Evolutionary conservation across 2,113 vertebrate species (phyloP).

Genomic region (Aphelocoma coerulescens): DNA sequence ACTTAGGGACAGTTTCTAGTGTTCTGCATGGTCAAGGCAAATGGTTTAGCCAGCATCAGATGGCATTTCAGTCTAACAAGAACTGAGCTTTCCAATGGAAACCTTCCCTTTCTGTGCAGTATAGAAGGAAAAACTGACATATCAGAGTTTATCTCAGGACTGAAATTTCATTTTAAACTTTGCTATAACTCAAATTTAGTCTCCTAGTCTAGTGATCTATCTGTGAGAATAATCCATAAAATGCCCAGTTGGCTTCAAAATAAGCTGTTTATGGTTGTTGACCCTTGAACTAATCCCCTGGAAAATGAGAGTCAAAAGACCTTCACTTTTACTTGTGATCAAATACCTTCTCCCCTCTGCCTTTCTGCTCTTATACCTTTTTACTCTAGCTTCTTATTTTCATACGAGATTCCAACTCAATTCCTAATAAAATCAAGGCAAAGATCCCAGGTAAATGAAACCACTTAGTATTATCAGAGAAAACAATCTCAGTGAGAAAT

Average conservation of each 20-base stretch:
- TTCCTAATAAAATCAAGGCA: background rate
- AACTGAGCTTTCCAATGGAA: background rate
- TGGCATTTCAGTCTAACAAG: background rate
- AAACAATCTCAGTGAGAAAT: background rate
- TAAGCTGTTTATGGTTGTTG: background rate
- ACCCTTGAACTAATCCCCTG: background rate
- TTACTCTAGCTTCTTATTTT: background rate
- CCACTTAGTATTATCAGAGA: background rate
- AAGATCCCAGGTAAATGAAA: background rate
- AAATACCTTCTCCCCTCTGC: background rate
- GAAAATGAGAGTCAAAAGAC: background rate
- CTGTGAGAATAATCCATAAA: background rate
- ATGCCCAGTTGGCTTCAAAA: background rate
- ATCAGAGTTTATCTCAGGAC: background rate
- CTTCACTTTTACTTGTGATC: background rate
- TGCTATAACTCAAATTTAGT: background rate
- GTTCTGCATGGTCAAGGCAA: background rate
- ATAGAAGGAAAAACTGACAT: background rate
- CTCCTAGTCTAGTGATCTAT: background rate
- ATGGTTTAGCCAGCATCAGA: background rate
- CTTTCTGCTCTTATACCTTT: background rate
- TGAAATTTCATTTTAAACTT: background rate
- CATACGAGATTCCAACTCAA: background rate
- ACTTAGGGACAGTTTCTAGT: background rate
- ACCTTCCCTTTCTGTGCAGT: background rate